A percentile compares a stretch with the other conserved stretches of the same genome.
These are phyloP conservation scores for Phylloscopus trochilus DNA, from an alignment of 2,113 vertebrate species.

Conservation along the genomic window DNA sequence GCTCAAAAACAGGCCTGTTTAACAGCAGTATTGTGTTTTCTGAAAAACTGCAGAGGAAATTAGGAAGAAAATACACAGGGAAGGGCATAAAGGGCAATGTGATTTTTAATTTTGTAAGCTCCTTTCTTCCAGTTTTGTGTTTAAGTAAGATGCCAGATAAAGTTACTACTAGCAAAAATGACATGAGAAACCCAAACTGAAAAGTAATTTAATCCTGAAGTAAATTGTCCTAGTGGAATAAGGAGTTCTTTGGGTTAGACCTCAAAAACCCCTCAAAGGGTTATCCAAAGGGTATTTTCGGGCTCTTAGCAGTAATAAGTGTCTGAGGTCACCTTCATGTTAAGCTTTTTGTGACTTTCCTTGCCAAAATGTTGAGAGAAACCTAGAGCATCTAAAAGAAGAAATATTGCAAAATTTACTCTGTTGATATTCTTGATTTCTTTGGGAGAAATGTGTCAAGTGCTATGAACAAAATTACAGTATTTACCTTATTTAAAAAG, in stretches of 20 bases:
- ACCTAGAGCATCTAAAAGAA: not conserved
- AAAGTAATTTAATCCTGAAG: slow-evolving; percentile 39
- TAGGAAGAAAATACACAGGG: not conserved
- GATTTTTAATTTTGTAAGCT: slow-evolving; percentile 11
- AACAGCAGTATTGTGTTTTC: not conserved
- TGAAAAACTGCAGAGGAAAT: not conserved
- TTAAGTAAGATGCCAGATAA: slow-evolving; percentile 35
- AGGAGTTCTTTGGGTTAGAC: not conserved
- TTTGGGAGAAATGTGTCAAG: not conserved
- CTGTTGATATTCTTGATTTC: not conserved
- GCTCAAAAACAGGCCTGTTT: not conserved
- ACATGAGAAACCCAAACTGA: slow-evolving; percentile 6
- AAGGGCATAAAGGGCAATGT: not conserved
- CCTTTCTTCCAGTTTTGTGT: not conserved
- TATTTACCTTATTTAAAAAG: not conserved
- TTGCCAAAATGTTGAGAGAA: not conserved
- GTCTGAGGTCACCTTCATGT: slow-evolving; percentile 4
- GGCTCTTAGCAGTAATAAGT: not conserved
- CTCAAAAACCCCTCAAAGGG: not conserved
- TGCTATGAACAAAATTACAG: not conserved
- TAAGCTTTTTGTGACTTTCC: not conserved
- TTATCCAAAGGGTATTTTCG: not conserved
- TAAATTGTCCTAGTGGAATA: slow-evolving; percentile 10
- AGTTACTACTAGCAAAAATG: slow-evolving; percentile 21
- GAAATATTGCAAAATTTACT: not conserved